Base-by-base conservation (phyloP, 1,140 invertebrate genomes). In the Drosophila willistoni region DNA sequence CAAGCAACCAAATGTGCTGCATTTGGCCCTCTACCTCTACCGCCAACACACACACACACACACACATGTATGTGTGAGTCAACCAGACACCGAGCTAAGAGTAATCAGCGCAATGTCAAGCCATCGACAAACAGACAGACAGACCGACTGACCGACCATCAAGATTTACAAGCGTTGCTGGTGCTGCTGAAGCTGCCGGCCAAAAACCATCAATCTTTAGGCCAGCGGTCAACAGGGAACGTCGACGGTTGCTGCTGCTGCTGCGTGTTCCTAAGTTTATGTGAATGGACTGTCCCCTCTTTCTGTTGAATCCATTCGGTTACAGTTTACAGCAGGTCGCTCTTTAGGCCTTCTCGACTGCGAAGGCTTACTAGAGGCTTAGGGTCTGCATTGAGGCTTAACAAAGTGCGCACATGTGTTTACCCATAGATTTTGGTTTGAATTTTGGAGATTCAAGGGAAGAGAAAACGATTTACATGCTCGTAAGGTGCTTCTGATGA, bases 71-170 rank as follows among this genome's bases (percentile, higher is more conserved):
- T 85, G 51, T 85, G 81, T 77, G 60, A 55, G 56, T n/a, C 59
- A 47, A 76, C 75, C 42, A 39, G 61, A 29, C 56, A 29, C 47
- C 56, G 7, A 62, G 61, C 61, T 61, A 44, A 29, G n/a, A 34
- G 71, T 74, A 85, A 81, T 82, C 82, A 82, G 75, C 83, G 77
- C 68, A 82, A 78, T 87, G 82, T 85, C 82, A 85, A 78, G 63
- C 82, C 7, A 44, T n/a, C 42, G 42, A 14, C 42, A 14, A 14
- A 17, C 42, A 44, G 42, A 44, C 29, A 29, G 14, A 47, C 44
- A 7, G 44, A 19, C 22, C 36, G 19, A 59, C 25, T 62, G 57
- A 55, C 17, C 62, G 56, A 39, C 14, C 68, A 68, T 67, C 68
- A 65, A 87, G 83, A 86, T 87, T 79, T 87, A 87, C 83, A 85